phyloP scores from a whole-genome alignment of 2,113 vertebrate species.

The Lamprologus lemairii region DNA sequence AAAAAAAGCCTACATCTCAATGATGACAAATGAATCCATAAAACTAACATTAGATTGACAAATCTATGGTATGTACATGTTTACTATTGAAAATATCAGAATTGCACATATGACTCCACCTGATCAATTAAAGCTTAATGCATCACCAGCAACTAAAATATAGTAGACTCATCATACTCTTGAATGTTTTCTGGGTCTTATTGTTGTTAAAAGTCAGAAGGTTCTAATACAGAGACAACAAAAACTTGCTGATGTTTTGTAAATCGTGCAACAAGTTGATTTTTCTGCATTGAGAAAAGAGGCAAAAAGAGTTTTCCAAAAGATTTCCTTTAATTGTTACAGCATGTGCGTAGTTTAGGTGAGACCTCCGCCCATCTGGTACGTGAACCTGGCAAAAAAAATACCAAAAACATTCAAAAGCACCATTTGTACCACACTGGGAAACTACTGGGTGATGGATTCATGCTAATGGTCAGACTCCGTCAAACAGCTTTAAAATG shows the following conservation, averaged over 20 bases:
- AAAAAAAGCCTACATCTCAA: fast-evolving
- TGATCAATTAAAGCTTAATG: not conserved
- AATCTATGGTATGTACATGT: fast-evolving
- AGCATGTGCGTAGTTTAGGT: not conserved
- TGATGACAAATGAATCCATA: fast-evolving
- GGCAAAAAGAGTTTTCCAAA: not conserved
- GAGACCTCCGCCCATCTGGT: not conserved
- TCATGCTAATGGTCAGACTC: fast-evolving
- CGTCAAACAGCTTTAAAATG: not conserved
- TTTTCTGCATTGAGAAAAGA: not conserved
- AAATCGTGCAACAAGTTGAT: fast-evolving
- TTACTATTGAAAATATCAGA: not conserved
- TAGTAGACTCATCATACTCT: fast-evolving
- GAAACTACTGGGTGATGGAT: not conserved
- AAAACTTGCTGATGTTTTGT: not conserved
- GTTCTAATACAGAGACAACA: fast-evolving
- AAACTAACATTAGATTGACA: not conserved
- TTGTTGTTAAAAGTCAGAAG: not conserved
- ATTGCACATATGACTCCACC: not conserved
- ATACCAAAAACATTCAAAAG: not conserved
- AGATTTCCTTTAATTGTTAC: conserved; percentile 23
- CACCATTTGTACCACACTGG: not conserved
- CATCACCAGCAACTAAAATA: fast-evolving
- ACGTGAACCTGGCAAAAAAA: not conserved
- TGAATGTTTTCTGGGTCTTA: not conserved